Evolutionary conservation across 2,888 invertebrate genomes (phyloP).

Genomic region (Drosophila formosana): DNA sequence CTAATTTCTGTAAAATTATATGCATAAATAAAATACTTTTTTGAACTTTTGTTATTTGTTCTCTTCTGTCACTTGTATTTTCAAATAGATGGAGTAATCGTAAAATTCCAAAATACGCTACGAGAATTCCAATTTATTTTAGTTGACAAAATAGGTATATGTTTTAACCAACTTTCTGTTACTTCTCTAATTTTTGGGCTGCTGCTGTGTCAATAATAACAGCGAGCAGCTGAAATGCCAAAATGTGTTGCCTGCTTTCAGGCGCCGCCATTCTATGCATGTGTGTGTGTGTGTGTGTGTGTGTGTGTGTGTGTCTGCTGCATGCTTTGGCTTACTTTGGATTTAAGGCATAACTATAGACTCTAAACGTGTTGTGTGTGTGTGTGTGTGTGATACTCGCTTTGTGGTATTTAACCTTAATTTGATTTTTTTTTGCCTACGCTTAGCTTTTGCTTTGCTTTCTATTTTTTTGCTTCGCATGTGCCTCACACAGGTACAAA

Average conservation of each 20-base stretch:
- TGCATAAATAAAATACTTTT: too few species aligned
- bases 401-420: conserved; percentile 81
- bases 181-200: too few species aligned
- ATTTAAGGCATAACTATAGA: conserved; percentile 55
- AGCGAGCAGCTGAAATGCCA: conserved; percentile 65
- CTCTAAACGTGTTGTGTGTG: neutral
- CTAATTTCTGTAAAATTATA: too few species aligned
- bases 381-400: conserved; percentile 57
- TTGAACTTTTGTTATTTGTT: too few species aligned
- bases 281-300: conserved; percentile 19
- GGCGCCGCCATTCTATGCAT: conserved; percentile 41
- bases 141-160: too few species aligned
- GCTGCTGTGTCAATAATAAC: conserved; percentile 7
- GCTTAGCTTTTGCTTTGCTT: conserved; percentile 25
- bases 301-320: conserved; percentile 37
- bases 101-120: too few species aligned
- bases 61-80: too few species aligned
- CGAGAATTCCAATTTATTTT: too few species aligned
- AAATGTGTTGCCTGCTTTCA: conserved; percentile 76
- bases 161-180: too few species aligned
- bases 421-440: conserved; percentile 68
- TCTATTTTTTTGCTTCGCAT: conserved; percentile 6
- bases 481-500: conserved; percentile 44
- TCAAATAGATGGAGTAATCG: too few species aligned
- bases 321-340: conserved; percentile 61